Conservation (phyloP, 64 coral and sea anemone genomes). For the Montipora cactus region DNA sequence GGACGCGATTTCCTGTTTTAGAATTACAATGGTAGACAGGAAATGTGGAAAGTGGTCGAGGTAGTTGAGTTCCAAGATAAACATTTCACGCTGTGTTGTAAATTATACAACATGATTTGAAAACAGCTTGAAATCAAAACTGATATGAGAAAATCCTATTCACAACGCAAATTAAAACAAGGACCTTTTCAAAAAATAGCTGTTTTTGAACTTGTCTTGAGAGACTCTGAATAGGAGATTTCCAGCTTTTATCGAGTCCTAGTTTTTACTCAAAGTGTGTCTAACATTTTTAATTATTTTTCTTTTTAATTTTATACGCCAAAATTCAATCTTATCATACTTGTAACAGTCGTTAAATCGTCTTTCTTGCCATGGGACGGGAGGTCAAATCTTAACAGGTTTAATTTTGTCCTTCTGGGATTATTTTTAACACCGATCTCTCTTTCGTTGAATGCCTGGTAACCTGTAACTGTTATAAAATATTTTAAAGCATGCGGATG, state of each 20-base stretch:
- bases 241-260: not conserved
- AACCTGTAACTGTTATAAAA: not conserved
- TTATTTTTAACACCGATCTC: not conserved
- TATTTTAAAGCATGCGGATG: not conserved
- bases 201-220: not conserved
- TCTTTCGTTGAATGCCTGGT: not conserved
- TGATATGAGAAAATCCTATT: conserved; percentile 21
- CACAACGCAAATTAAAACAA: not conserved
- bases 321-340: not conserved
- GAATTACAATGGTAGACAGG: conserved; percentile 11
- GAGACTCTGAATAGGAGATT: not conserved
- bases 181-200: not conserved
- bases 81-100: conserved; percentile 46
- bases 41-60: conserved; percentile 51
- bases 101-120: conserved; percentile 26
- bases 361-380: not conserved
- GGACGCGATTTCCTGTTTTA: conserved; percentile 49
- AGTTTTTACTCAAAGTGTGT: not conserved
- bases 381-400: not conserved
- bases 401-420: not conserved
- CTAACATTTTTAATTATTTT: not conserved
- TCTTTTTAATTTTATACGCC: not conserved
- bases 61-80: conserved; percentile 44
- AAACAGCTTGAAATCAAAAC: conserved; percentile 49
- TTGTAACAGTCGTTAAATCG: conserved; percentile 26